phyloP scores from a whole-genome alignment of 2,888 invertebrate genomes.

The Zeuzera pyrina region DNA sequence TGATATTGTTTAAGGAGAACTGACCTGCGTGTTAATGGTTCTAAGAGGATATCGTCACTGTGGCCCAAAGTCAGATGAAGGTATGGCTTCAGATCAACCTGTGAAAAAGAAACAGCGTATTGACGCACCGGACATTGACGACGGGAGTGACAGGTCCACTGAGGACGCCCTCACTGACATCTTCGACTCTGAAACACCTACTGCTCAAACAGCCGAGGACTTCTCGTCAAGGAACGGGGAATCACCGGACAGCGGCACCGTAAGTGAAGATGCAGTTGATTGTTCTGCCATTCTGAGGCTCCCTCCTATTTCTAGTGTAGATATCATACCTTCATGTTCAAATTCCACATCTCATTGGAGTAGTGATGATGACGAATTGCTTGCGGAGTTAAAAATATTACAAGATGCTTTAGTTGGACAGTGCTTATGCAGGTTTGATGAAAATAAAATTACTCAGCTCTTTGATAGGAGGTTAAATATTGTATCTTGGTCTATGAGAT shows the following conservation, averaged over 20 bases:
- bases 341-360: constrained; percentile 44
- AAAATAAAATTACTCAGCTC: constrained; percentile 78
- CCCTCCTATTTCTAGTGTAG: constrained; percentile 39
- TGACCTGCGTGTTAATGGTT: constrained; percentile 70
- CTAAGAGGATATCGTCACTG: constrained; percentile 72
- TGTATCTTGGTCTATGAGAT: constrained; percentile 58
- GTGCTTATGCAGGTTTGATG: constrained; percentile 84
- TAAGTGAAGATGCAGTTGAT: constrained; percentile 67
- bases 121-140: constrained; percentile 75
- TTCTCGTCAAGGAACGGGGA: constrained; percentile 55
- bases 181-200: constrained; percentile 49
- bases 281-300: constrained; percentile 54
- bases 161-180: constrained; percentile 62
- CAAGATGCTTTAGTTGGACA: constrained; percentile 81
- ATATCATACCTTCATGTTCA: constrained; percentile 59
- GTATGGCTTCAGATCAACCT: constrained; percentile 86
- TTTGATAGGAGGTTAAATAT: constrained; percentile 77
- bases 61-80: constrained; percentile 68
- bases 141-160: constrained; percentile 63
- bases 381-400: constrained; percentile 71
- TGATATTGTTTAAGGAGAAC: constrained; percentile 10
- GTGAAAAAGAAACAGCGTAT: constrained; percentile 88
- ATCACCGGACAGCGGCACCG: constrained; percentile 65
- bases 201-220: constrained; percentile 56
- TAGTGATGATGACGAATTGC: constrained; percentile 48